A percentile compares a stretch with the other conserved stretches of the same genome.
These are phyloP conservation scores for Chaunax sp. DNA, from an alignment of 2,797 vertebrate species.

Conservation along the genomic window DNA sequence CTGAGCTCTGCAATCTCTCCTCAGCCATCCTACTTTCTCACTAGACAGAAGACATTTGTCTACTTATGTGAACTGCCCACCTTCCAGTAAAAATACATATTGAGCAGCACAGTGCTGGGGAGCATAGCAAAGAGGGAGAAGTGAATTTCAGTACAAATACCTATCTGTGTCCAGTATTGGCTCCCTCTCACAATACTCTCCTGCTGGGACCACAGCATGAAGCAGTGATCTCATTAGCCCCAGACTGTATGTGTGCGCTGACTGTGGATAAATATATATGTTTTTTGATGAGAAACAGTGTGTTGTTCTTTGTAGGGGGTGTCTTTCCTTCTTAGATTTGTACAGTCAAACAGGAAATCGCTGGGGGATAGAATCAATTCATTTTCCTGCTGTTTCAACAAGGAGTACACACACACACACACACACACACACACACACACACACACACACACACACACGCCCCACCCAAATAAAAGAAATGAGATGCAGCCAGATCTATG, in stretches of 20 bases:
- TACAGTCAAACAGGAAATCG: slow-evolving; percentile 57
- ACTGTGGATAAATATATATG: slow-evolving; percentile 36
- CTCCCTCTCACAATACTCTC: slow-evolving; percentile 51
- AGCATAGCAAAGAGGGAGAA: slow-evolving; percentile 46
- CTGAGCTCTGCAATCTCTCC: slow-evolving; percentile 9
- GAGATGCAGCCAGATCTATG: slow-evolving; percentile 20
- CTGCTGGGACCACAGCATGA: slow-evolving; percentile 62
- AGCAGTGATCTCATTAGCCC: slow-evolving; percentile 69
- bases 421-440: too few species aligned
- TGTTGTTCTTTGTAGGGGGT: slow-evolving; percentile 48
- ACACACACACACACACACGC: slow-evolving; percentile 48
- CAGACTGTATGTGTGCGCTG: slow-evolving; percentile 39
- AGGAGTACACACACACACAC: slow-evolving; percentile 35
- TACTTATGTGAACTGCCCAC: slow-evolving; percentile 42
- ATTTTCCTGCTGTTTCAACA: slow-evolving; percentile 53
- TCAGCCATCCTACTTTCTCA: slow-evolving; percentile 28
- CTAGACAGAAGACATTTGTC: slow-evolving; percentile 66
- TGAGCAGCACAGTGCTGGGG: slow-evolving; percentile 20
- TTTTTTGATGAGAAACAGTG: slow-evolving; percentile 55
- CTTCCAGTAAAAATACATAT: slow-evolving; percentile 53
- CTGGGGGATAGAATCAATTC: slow-evolving; percentile 70
- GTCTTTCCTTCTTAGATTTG: slow-evolving; percentile 52
- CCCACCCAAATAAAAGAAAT: slow-evolving; percentile 39
- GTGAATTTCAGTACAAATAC: slow-evolving; percentile 51
- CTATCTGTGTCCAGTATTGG: slow-evolving; percentile 62